Percentiles rank a stretch among this genome's conserved stretches.
Evolutionary conservation across 2,888 invertebrate genomes (phyloP).

Genomic region (Lomographa bimaculata): DNA sequence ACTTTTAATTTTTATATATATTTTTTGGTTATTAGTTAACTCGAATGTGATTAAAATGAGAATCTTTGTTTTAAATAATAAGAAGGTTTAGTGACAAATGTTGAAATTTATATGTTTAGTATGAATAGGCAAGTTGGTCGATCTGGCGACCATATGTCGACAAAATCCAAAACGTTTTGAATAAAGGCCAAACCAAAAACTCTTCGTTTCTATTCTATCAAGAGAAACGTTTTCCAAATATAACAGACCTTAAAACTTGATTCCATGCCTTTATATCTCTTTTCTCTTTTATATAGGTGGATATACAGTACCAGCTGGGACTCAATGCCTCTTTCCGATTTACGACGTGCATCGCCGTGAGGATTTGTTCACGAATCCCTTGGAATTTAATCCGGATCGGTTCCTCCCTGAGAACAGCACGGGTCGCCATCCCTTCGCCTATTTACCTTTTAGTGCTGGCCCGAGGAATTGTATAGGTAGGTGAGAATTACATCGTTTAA

Average conservation of each 20-base stretch:
- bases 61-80: too few relatives aligned
- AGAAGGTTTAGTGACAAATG: too few relatives aligned
- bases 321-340: conserved; percentile 75
- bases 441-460: conserved; percentile 88
- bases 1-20: too few relatives aligned
- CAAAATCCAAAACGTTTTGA: neutral
- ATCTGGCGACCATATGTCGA: too few relatives aligned
- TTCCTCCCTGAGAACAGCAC: conserved; percentile 84
- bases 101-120: too few relatives aligned
- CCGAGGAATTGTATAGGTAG: conserved; percentile 88
- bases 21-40: too few relatives aligned
- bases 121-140: too few relatives aligned
- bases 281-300: conserved; percentile 51
- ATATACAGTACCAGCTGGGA: conserved; percentile 70
- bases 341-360: conserved; percentile 85
- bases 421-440: conserved; percentile 84
- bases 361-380: conserved; percentile 85
- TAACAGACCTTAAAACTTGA: too few relatives aligned
- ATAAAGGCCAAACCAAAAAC: neutral
- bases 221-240: too few relatives aligned
- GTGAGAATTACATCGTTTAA: too few relatives aligned
- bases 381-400: conserved; percentile 87
- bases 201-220: too few relatives aligned
- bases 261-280: conserved; percentile 46
- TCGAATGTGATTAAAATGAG: too few relatives aligned